A percentile compares a stretch with the other conserved stretches of the same genome.
These are phyloP conservation scores for Neuroscelio doddi DNA, from an alignment of 2,888 invertebrate genomes.

Conservation along the genomic window DNA sequence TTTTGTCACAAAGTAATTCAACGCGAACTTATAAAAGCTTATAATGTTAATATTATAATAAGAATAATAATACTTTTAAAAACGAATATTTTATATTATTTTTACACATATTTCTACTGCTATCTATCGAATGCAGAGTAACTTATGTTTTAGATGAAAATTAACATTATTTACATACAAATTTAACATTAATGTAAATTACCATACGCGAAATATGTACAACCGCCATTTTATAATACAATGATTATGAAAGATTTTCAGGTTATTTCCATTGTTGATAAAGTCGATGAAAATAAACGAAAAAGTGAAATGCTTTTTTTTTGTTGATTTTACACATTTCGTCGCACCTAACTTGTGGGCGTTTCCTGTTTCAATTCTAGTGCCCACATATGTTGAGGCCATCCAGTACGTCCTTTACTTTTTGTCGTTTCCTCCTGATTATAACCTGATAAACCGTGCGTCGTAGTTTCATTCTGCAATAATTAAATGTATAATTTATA, in stretches of 20 bases:
- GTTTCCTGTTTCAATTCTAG: conserved; percentile 83
- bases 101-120: too few relatives aligned
- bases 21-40: too few relatives aligned
- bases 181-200: conserved; percentile 16
- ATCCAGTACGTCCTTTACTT: conserved; percentile 92
- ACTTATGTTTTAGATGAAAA: conserved; percentile 11
- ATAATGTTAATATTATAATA: too few relatives aligned
- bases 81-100: too few relatives aligned
- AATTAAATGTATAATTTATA: too few relatives aligned
- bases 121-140: neutral
- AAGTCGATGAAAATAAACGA: neutral
- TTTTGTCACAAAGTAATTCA: too few relatives aligned
- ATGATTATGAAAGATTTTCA: too few relatives aligned
- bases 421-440: conserved; percentile 69
- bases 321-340: too few relatives aligned
- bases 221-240: conserved; percentile 1
- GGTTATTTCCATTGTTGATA: too few relatives aligned
- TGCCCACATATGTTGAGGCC: conserved; percentile 98
- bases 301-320: too few relatives aligned
- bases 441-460: conserved; percentile 55
- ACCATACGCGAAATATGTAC: conserved; percentile 30
- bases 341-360: conserved; percentile 49
- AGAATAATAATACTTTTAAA: too few relatives aligned
- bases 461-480: conserved; percentile 65
- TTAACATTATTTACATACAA: conserved; percentile 13